Evolutionary conservation across 1,140 invertebrate genomes (phyloP), one percentile per base, ranked within the genome.

Genomic region (Meloidogyne exigua): DNA sequence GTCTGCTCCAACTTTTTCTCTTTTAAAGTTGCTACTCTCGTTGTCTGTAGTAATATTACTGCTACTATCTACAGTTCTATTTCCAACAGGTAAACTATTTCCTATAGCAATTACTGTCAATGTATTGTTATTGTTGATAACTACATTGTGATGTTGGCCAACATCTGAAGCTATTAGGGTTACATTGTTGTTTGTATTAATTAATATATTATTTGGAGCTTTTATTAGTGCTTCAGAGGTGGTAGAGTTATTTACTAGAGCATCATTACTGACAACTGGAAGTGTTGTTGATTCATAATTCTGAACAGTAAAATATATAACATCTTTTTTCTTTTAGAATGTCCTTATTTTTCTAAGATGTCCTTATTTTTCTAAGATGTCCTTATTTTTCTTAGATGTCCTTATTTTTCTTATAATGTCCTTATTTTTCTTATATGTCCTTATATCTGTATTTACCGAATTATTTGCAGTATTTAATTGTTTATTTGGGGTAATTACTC

Each of bases 1-100:
- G 12, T 75, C 36, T 67, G 21, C 74, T 26, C 12, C 21, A 15
- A 74, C 64, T 28, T 36, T 57, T 44, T 57, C 64, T 39, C 69
- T 42, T 42, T 9, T 18, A 62, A 39, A 9, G 10, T 57, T 23
- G n/a, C 75, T 36, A 39, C 26, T 74, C 23, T 18, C 26, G 15
- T 67, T 39, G 21, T 67, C 66, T 18, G 26, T 23, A 67, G 13
- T 39, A 26, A 57, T 57, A 57, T 57, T 57, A 57, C n/a, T 57
- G 0, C 10, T n/a, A n/a, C 49, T 57, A 4, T n/a, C n/a, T 49
- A 49, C 13, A 57, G 18, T n/a, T 7, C n/a, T 57, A 21, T 39
- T 39, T 39, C 49, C 7, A n/a, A 7, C 21, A 18, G 5, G 18
- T n/a, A 57, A n/a, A 57, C 18, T 10, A 9, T n/a, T n/a, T 5